phyloP scores from a whole-genome alignment of 2,797 vertebrate genomes.

The Apogon hyalosoma region DNA sequence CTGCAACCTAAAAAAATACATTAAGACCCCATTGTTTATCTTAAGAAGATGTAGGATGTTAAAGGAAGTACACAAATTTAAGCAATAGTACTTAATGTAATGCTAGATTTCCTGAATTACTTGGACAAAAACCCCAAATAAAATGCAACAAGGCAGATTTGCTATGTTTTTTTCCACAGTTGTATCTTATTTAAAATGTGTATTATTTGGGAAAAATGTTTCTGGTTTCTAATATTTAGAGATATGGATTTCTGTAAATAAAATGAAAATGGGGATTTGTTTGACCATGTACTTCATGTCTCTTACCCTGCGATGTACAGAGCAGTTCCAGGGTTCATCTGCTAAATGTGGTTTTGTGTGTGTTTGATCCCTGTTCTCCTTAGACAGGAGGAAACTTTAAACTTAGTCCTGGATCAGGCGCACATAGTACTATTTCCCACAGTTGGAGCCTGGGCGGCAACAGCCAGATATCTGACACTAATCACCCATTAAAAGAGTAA shows the following conservation, averaged over 20 bases:
- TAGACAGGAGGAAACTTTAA: conserved; percentile 76
- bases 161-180: not conserved
- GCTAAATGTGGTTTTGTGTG: conserved; percentile 58
- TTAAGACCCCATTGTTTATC: conserved; percentile 21
- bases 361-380: conserved; percentile 56
- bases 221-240: not conserved
- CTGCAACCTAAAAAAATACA: not conserved
- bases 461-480: conserved; percentile 86
- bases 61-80: conserved; percentile 31
- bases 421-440: conserved; percentile 83
- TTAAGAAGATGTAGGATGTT: conserved; percentile 16
- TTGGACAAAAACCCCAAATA: conserved; percentile 1
- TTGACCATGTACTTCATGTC: conserved; percentile 30
- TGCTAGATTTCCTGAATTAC: not conserved
- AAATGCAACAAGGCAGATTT: not conserved
- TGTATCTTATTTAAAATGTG: not conserved
- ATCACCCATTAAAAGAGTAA: conserved; percentile 86
- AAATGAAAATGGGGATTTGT: conserved; percentile 39
- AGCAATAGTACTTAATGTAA: conserved; percentile 11
- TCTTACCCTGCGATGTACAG: conserved; percentile 22
- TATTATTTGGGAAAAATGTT: conserved; percentile 8
- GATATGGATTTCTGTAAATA: conserved; percentile 1
- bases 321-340: conserved; percentile 9
- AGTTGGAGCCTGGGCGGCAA: conserved; percentile 71
- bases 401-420: conserved; percentile 82